These are phyloP conservation scores for Platysternon megacephalum DNA, from an alignment of 2,113 vertebrate genomes.

Conservation along the genomic window DNA sequence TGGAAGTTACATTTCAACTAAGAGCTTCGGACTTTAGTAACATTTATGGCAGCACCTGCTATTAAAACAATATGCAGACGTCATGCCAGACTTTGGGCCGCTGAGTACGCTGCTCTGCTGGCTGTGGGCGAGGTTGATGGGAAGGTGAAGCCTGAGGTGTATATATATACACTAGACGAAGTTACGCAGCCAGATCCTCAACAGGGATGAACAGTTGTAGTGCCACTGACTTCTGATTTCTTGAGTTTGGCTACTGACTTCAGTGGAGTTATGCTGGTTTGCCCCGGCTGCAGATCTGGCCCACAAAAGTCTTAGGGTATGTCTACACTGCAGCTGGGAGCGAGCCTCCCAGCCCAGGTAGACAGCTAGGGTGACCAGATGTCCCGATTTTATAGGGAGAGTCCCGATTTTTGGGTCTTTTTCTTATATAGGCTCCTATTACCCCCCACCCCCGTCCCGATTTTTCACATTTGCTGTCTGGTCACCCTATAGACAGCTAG, in stretches of 20 bases:
- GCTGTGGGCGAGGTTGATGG: background rate
- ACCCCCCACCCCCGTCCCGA: no score
- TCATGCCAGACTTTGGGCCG: background rate
- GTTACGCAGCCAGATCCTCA: background rate
- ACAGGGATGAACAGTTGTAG: background rate
- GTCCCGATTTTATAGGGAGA: no score
- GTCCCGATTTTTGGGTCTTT: no score
- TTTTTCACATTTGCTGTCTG: no score
- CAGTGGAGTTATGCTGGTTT: rapidly evolving
- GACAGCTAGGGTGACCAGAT: background rate
- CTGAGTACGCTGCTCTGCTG: rapidly evolving
- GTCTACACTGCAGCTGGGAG: background rate
- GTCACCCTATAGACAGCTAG: background rate
- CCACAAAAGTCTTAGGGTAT: background rate
- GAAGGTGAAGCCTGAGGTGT: background rate
- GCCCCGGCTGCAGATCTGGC: background rate
- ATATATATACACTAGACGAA: background rate
- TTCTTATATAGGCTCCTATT: no score
- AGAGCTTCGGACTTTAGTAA: background rate
- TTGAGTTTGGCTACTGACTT: background rate
- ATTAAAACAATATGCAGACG: background rate
- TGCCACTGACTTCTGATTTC: rapidly evolving
- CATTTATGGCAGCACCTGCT: background rate
- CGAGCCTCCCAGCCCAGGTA: background rate
- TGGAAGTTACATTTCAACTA: background rate